phyloP scores from a whole-genome alignment of 2,888 invertebrate species.

The Mellilla xanthometata region DNA sequence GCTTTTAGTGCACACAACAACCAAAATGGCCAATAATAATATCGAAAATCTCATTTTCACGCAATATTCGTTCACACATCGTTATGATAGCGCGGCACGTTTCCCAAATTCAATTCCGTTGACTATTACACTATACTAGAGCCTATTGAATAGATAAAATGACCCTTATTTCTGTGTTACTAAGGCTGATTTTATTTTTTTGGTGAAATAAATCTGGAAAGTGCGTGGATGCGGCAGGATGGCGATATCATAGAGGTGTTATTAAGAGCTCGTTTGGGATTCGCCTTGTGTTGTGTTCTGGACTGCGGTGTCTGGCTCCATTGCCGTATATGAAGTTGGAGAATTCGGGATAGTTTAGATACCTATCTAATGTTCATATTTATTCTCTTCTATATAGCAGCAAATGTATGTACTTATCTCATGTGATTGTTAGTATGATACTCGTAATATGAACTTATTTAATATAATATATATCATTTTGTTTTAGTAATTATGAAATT shows the following conservation, averaged over 20 bases:
- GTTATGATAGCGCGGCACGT: constrained; percentile 48
- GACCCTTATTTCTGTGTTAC: constrained; percentile 10
- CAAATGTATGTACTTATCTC: no score
- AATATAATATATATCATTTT: no score
- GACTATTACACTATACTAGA: constrained; percentile 28
- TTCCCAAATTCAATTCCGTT: constrained; percentile 63
- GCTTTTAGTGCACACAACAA: not conserved
- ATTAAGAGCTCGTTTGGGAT: constrained; percentile 79
- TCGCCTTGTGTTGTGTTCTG: constrained; percentile 64
- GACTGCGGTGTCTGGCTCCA: constrained; percentile 46
- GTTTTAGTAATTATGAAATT: no score
- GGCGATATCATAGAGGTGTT: constrained; percentile 67
- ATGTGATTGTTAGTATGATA: no score
- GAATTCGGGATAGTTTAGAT: no score
- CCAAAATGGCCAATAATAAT: not conserved
- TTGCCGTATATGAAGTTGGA: constrained; percentile 14
- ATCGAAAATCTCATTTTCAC: constrained; percentile 46
- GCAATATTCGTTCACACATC: constrained; percentile 57
- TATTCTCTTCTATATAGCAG: no score
- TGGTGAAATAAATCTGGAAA: constrained; percentile 45
- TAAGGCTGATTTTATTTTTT: constrained; percentile 37
- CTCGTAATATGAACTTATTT: no score
- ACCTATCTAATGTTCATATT: no score
- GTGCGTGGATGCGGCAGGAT: constrained; percentile 49
- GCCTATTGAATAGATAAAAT: constrained; percentile 18